These are phyloP conservation scores for Bradysia coprophila DNA, from an alignment of 1,140 invertebrate species.

Conservation along the genomic window DNA sequence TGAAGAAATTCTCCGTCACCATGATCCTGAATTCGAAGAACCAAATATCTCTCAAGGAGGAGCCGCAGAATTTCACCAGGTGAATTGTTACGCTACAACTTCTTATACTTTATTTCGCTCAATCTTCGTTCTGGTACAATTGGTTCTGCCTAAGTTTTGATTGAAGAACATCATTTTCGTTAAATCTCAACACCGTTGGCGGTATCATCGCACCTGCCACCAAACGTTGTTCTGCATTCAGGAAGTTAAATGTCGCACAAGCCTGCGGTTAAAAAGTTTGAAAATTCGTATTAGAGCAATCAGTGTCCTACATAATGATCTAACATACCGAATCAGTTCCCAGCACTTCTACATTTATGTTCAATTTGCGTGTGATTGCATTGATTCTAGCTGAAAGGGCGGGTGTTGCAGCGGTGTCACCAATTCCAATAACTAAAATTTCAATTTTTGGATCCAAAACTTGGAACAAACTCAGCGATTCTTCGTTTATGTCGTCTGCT, in stretches of 20 bases:
- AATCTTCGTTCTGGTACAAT: too few species aligned
- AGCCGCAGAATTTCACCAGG: slow-evolving; percentile 2
- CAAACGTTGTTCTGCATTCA: slow-evolving; percentile 53
- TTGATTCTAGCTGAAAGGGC: slow-evolving; percentile 25
- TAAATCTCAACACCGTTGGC: slow-evolving; percentile 27
- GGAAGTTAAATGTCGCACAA: slow-evolving; percentile 65
- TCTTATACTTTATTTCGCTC: too few species aligned
- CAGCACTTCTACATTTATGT: slow-evolving; percentile 50
- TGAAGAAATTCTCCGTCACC: slow-evolving; percentile 64
- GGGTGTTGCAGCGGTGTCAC: slow-evolving; percentile 28
- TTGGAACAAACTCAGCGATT: slow-evolving; percentile 57
- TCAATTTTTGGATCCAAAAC: slow-evolving; percentile 70
- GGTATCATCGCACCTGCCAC: slow-evolving; percentile 64
- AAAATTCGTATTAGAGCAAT: not conserved
- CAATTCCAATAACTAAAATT: slow-evolving; percentile 58
- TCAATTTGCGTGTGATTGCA: slow-evolving; percentile 30
- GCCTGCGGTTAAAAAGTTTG: slow-evolving; percentile 28
- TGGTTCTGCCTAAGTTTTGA: slow-evolving; percentile 25
- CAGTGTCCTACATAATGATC: not conserved
- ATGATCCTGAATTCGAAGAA: slow-evolving; percentile 55
- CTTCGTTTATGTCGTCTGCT: slow-evolving; percentile 47
- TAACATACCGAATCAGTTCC: slow-evolving; percentile 32
- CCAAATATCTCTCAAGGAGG: not conserved
- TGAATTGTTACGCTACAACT: too few species aligned
- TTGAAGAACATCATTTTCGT: slow-evolving; percentile 26